phyloP scores from a whole-genome alignment of 2,113 vertebrate species.

The Pandion haliaetus region DNA sequence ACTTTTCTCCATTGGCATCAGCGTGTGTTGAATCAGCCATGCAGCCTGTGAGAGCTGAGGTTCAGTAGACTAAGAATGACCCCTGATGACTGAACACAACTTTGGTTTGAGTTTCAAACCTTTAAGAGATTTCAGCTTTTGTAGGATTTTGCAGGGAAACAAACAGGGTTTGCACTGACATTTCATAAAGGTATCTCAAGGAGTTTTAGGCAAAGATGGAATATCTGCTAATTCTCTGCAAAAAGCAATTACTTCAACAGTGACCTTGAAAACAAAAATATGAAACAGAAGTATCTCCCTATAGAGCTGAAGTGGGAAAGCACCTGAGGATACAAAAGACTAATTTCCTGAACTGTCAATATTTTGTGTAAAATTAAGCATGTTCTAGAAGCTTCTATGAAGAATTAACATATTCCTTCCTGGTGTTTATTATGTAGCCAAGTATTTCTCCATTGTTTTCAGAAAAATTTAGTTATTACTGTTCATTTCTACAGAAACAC shows the following conservation, averaged over 20 bases:
- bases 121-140: neutral
- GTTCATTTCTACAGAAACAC: neutral
- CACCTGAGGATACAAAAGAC: neutral
- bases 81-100: neutral
- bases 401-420: neutral
- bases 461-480: neutral
- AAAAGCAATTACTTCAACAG: neutral
- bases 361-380: neutral
- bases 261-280: neutral
- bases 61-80: neutral
- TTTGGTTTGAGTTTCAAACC: neutral
- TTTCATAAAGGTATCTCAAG: neutral
- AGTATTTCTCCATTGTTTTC: neutral
- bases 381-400: neutral
- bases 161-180: neutral
- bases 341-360: neutral
- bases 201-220: neutral
- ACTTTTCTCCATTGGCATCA: neutral
- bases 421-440: neutral
- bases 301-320: neutral
- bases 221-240: neutral
- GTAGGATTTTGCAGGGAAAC: neutral
- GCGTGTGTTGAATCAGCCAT: neutral
- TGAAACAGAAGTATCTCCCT: neutral
- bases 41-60: neutral